Base-by-base conservation (phyloP, 2,888 invertebrate genomes). In the Apamea epomidion region DNA sequence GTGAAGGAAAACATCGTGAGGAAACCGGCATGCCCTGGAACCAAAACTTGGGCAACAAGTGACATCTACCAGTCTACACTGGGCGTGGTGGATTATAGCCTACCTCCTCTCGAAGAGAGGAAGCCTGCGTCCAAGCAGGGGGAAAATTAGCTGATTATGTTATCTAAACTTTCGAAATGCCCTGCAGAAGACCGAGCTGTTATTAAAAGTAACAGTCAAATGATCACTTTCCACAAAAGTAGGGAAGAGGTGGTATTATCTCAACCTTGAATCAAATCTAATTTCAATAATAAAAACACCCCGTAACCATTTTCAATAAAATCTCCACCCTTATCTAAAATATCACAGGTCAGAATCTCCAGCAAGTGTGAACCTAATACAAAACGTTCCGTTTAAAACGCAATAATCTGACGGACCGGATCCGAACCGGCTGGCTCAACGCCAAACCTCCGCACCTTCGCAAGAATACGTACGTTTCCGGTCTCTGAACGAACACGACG, bases 321-420 rank as follows among this genome's bases (percentile, higher is more conserved):
- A 74, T 25, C 48, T 58, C 45, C 45, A n/a, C 18, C 54, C 14
- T 7, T 14, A 58, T 48, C 58, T 73, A 67, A 82, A 81, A 75
- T 69, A 81, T 81, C 86, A 12, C 83, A 76, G 71, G 86, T 76
- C 71, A 86, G 71, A 80, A 83, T 76, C 82, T 83, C 51, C 51
- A 45, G 71, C 71, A 84, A 88, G 75, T 74, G 82, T 77, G 77
- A 86, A 87, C 85, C 89, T 90, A 88, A 88, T 82, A 87, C 82
- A 84, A 91, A 91, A 90, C 91, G 89, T 90, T 91, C 89, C 90
- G 91, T 93, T 94, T 92, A 93, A 94, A 94, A 93, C 90, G 92
- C 92, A 92, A 93, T 94, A 91, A 93, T 91, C 92, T 91, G 91
- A 91, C 91, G 91, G 89, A 89, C 91, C 90, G 91, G 91, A 93